These are phyloP conservation scores for Nasonovia ribisnigri DNA, from an alignment of 2,888 invertebrate genomes.

Conservation along the genomic window DNA sequence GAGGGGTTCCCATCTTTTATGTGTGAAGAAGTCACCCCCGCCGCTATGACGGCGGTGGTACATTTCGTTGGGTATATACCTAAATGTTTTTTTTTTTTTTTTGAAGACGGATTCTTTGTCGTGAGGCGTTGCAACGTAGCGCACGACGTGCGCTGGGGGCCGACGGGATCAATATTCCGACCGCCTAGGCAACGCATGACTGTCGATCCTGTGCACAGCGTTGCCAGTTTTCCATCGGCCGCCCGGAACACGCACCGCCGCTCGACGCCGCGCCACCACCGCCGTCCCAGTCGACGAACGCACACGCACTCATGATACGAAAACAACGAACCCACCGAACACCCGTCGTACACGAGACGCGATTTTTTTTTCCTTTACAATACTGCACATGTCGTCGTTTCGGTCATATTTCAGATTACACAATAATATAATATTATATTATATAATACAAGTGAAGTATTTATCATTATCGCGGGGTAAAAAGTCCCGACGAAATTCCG, in stretches of 20 bases:
- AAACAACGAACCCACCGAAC: background rate
- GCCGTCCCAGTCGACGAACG: background rate
- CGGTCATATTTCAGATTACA: background rate
- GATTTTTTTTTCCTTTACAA: slow-evolving; percentile 8
- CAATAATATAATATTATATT: background rate
- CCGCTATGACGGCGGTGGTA: background rate
- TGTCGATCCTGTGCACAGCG: slow-evolving; percentile 63
- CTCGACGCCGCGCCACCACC: background rate
- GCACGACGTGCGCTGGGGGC: slow-evolving; percentile 58
- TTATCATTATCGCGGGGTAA: background rate
- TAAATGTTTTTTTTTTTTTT: slow-evolving; percentile 44
- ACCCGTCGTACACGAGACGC: background rate
- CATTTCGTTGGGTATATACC: background rate
- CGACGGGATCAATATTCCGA: slow-evolving; percentile 65
- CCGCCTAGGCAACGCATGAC: slow-evolving; percentile 64
- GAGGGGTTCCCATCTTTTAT: slow-evolving; percentile 48
- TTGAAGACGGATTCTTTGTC: slow-evolving; percentile 62
- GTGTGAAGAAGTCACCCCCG: slow-evolving; percentile 54
- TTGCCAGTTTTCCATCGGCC: slow-evolving; percentile 55
- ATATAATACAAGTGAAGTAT: background rate
- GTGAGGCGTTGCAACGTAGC: slow-evolving; percentile 64
- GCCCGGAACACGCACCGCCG: slow-evolving; percentile 35
- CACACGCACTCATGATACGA: slow-evolving; percentile 23
- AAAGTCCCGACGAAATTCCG: background rate
- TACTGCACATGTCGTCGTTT: slow-evolving; percentile 21